phyloP scores from a whole-genome alignment of 2,888 invertebrate species.

The Chloroclystis v-ata region DNA sequence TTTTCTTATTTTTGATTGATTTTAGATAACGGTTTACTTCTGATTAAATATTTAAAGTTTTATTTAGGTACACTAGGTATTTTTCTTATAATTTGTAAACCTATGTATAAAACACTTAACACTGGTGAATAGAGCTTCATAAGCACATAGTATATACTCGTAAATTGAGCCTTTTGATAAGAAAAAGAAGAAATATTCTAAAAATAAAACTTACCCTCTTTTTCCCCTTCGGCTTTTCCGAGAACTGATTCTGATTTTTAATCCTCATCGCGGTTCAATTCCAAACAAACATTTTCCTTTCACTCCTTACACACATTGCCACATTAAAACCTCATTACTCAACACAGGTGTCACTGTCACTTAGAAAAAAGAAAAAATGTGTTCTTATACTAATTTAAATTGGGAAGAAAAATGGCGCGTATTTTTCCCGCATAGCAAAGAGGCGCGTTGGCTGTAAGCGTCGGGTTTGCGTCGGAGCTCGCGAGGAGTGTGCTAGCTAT shows the following conservation, averaged over 20 bases:
- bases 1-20: too few relatives aligned
- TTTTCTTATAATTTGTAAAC: too few relatives aligned
- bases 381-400: not conserved
- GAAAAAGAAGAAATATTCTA: too few relatives aligned
- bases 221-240: slow-evolving; percentile 61
- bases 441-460: slow-evolving; percentile 49
- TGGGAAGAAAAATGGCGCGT: slow-evolving; percentile 28
- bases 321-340: slow-evolving; percentile 23
- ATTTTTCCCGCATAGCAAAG: slow-evolving; percentile 35
- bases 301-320: slow-evolving; percentile 21
- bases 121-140: too few relatives aligned
- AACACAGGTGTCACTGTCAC: slow-evolving; percentile 4
- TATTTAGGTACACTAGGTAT: too few relatives aligned
- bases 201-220: slow-evolving; percentile 57
- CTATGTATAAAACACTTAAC: too few relatives aligned
- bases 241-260: slow-evolving; percentile 44
- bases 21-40: too few relatives aligned
- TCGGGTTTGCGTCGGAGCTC: slow-evolving; percentile 54
- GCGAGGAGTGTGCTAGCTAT: slow-evolving; percentile 48
- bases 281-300: slow-evolving; percentile 25
- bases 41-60: too few relatives aligned
- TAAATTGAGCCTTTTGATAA: too few relatives aligned
- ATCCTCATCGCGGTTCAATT: slow-evolving; percentile 44
- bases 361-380: slow-evolving; percentile 10
- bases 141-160: too few relatives aligned